Evolutionary conservation across 2,888 invertebrate genomes (phyloP), one percentile per base, ranked within the genome.

Genomic region (Nephrocerus scutellatus): DNA sequence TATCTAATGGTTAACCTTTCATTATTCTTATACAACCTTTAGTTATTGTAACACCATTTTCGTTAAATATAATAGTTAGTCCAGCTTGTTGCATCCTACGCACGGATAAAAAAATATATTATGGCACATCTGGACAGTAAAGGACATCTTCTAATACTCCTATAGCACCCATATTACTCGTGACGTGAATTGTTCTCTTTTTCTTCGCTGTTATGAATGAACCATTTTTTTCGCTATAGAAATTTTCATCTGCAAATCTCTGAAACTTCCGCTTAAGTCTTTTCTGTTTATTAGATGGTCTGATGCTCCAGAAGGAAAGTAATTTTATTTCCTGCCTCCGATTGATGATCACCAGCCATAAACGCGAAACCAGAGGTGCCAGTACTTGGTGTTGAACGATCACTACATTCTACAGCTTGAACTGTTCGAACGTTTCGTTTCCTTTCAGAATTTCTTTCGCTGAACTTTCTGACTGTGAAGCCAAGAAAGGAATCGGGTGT

Each of bases 61-160:
- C 32, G 26, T 53, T 39, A 38, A 63, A 63, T 18, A 47, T 48
- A n/a, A 61, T 47, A 2, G 39, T 50, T 48, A 55, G 46, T 10
- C 60, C 60, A 20, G 52, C 46, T 24, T 53, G 39, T 31, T 54
- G 52, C 45, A 60, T 53, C 33, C 36, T 46, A 13, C 32, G 25
- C 4, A 57, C 52, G 3, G 57, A 57, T 7, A 57, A 41, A 15
- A 59, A 39, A 41, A 62, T 60, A 46, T n/a, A n/a, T n/a, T 60
- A 50, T 15, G 56, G 55, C 1, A 53, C 49, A 18, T 61, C 57
- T 8, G 51, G 41, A 39, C 53, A 55, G 40, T 47, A 62, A 3
- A 60, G 50, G 1, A 46, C 43, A 33, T 46, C 33, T 23, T 47
- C 35, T 2, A 47, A n/a, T 14, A 16, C 20, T 23, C 34, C 42